Evolutionary conservation across 2,113 vertebrate genomes (phyloP), one percentile per base, ranked within the genome.

Genomic region (Neodontobutis hainanensis): DNA sequence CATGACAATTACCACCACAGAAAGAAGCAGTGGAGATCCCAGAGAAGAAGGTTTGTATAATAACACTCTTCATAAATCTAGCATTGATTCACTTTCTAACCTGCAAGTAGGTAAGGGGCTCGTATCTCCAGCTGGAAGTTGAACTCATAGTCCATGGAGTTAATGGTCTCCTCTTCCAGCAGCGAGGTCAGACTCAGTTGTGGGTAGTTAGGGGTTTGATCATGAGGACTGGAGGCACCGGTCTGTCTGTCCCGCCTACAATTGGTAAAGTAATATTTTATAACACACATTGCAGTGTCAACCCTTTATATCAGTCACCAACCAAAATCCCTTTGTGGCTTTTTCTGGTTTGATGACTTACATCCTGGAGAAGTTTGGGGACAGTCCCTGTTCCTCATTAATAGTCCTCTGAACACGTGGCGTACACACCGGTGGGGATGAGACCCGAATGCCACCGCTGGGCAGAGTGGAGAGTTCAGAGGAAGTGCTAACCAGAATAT

Each of bases 61-160:
- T 19, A 5, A 19, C 8, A 53, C 19, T 46, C 10, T 46, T 46
- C 6, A 47, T 5, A 12, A 11, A 5, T 34, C 9, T 3, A 11
- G 5, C 58, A 45, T 45, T 8, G 9, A 11, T 8, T 34, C 32
- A 57, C 36, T 48, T 9, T 75, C 84, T 81, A 61, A 98, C 96
- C 96, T 94, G 97, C 95, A 0, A 98, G 92, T 42, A 97, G 87
- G 53, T 95, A 98, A 0, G 96, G 97, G 3, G 95, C 95, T 0
- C 93, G 89, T 72, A 99, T 99, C 92, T 98, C 96, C 83, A 98
- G 89, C 56, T 96, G 94, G 86, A 99, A 99, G 90, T 88, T 95
- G 75, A 99, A 98, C 57, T 97, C 93, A 0, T 99, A 98, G 77
- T 97, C 95, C 1, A 90, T 95, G 72, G 96, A 95, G 89, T 98